Percentiles rank a stretch among this genome's conserved stretches.
Evolutionary conservation across 2,888 invertebrate species (phyloP).

Genomic region (Lottia scabra): DNA sequence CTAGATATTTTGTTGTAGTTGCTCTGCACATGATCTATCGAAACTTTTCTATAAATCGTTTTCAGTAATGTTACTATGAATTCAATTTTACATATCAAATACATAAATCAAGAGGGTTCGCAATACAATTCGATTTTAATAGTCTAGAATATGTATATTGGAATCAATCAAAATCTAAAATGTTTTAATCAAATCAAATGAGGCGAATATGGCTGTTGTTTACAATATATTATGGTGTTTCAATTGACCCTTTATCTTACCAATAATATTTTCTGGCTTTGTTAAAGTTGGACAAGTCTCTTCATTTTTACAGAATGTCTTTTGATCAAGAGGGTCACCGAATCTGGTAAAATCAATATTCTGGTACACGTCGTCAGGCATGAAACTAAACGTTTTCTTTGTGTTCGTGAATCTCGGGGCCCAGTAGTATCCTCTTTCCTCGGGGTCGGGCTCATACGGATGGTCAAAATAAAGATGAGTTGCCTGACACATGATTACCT

Average conservation of each 20-base stretch:
- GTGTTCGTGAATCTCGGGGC: constrained; percentile 47
- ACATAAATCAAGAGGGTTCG: too few species aligned
- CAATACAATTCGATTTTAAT: too few species aligned
- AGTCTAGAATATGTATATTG: too few species aligned
- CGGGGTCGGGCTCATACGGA: constrained; percentile 53
- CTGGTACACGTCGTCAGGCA: constrained; percentile 40
- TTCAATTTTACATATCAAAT: too few species aligned
- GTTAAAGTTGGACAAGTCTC: constrained; percentile 23
- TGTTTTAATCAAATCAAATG: too few species aligned
- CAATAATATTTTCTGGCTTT: constrained; percentile 35
- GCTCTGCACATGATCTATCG: too few species aligned
- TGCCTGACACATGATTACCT: constrained; percentile 49
- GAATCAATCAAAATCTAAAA: too few species aligned
- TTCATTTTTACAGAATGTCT: constrained; percentile 2
- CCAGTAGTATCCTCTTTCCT: constrained; percentile 56
- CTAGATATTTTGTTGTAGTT: too few species aligned
- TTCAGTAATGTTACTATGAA: too few species aligned
- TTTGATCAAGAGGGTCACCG: constrained; percentile 23
- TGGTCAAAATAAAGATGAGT: constrained; percentile 55
- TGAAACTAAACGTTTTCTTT: constrained; percentile 40
- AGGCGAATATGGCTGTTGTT: too few species aligned
- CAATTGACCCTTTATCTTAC: constrained; percentile 14
- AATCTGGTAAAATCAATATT: constrained; percentile 33
- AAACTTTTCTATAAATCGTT: too few species aligned
- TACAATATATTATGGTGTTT: too few species aligned